Evolutionary conservation across 2,113 vertebrate genomes (phyloP), one percentile per base, ranked within the genome.

Genomic region (Hypocryptadius cinnamomeus): DNA sequence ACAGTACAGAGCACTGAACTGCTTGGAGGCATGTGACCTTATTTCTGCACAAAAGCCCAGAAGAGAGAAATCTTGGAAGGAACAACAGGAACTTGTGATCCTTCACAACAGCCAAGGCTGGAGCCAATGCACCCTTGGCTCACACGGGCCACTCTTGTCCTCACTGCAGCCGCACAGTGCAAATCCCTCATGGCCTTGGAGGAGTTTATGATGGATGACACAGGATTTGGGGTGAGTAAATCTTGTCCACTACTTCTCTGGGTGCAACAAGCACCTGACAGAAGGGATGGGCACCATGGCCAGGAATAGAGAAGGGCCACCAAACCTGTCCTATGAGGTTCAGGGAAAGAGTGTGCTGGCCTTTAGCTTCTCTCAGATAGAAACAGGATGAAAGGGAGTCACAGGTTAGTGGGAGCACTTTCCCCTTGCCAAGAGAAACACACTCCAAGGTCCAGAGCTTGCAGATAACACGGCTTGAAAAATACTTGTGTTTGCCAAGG

Each of bases 341-440:
- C 60, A 70, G 71, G 51, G 35, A 44, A 74, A 40, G 25, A 71
- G 14, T 0, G 0, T 2, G 7, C 16, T 77, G 81, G 63, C 80
- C 71, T 79, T 90, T 37, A 56, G 45, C 33, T 61, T 87, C 57
- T 81, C 54, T 92, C 0, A 1, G 60, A 74, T 11, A 61, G 72
- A 87, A 78, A 30, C 9, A 80, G 51, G 51, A 72, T 66, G 44
- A 79, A 83, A 80, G 31, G 5, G 21, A 91, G 63, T 37, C 92
- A 70, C 39, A 89, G 71, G 47, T 45, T 83, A 93, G 72, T 0
- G 0, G 90, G 33, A 93, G 40, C 51, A 28, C 50, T 71, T 90
- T 48, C 45, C 39, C 8, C 16, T 57, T 44, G 92, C 94, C 92
- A 95, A 93, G 54, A 79, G 33, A 94, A 95, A 93, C 8, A 88